phyloP scores from a whole-genome alignment of 2,888 invertebrate species.

The Acholoe squamosa region DNA sequence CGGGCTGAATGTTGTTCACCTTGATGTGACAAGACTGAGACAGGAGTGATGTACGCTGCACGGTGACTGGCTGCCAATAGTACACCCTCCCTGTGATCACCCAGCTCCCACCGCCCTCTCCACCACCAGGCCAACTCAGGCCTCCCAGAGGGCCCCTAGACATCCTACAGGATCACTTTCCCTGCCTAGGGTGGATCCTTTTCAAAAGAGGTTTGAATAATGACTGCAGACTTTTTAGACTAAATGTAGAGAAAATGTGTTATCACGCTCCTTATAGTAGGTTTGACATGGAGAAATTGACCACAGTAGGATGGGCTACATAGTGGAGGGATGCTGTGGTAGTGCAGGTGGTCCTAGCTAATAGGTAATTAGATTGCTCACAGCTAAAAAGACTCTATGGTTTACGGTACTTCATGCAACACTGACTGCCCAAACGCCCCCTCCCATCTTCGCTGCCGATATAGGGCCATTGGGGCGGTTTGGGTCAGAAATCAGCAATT shows the following conservation, averaged over 20 bases:
- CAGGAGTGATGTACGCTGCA: slow-evolving; percentile 27
- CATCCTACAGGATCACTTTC: background rate
- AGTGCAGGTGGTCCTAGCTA: background rate
- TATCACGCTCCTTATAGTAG: background rate
- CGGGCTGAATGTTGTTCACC: slow-evolving; percentile 10
- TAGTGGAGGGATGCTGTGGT: background rate
- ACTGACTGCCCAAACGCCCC: background rate
- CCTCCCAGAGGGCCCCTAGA: background rate
- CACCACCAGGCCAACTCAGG: background rate
- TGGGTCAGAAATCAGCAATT: slow-evolving; percentile 5
- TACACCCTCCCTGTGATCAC: slow-evolving; percentile 7
- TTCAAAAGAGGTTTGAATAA: background rate
- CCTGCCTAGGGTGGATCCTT: background rate
- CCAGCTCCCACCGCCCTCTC: background rate
- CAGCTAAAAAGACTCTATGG: background rate
- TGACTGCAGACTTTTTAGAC: background rate
- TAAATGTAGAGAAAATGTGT: background rate
- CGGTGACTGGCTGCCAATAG: slow-evolving; percentile 12
- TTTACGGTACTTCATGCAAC: background rate
- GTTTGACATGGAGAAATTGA: background rate
- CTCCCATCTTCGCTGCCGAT: background rate
- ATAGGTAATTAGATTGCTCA: background rate
- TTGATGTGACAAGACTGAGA: slow-evolving; percentile 29
- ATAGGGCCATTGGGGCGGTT: background rate
- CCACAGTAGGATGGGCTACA: background rate